phyloP scores from a whole-genome alignment of 2,113 vertebrate species.

The Pomatostomus ruficeps region DNA sequence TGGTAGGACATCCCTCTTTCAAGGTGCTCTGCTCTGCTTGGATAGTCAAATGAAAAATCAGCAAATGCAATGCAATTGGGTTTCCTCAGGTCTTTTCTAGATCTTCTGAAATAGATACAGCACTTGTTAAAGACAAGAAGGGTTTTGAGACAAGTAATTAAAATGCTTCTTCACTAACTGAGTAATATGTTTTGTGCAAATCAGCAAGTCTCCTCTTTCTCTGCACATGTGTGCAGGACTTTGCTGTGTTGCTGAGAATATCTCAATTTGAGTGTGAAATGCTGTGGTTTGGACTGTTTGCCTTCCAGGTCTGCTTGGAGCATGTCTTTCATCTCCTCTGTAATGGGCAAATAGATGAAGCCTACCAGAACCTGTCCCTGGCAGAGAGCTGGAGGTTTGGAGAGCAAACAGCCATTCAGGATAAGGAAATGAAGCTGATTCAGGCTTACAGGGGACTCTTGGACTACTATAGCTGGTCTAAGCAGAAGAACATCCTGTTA shows the following conservation, averaged over 20 bases:
- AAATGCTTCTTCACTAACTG: background rate
- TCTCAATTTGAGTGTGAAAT: background rate
- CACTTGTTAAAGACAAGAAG: background rate
- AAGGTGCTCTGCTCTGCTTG: background rate
- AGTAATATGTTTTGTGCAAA: background rate
- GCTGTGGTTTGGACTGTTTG: background rate
- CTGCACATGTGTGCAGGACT: background rate
- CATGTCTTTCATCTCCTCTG: slow-evolving; percentile 85
- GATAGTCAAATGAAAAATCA: background rate
- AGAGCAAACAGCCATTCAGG: slow-evolving; percentile 69
- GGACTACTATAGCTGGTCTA: slow-evolving; percentile 82
- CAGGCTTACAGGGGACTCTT: slow-evolving; percentile 85
- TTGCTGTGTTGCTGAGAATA: background rate
- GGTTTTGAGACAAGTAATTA: background rate
- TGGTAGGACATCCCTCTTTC: background rate
- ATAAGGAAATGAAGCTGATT: slow-evolving; percentile 73
- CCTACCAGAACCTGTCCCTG: slow-evolving; percentile 72
- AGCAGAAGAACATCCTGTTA: slow-evolving; percentile 67
- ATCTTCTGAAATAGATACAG: background rate
- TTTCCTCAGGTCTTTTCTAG: background rate
- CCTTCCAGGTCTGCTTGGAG: slow-evolving; percentile 83
- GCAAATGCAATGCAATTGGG: background rate
- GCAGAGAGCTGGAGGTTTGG: slow-evolving; percentile 87
- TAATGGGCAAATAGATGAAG: slow-evolving; percentile 77
- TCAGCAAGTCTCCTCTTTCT: background rate